A percentile compares a stretch with the other conserved stretches of the same genome.
These are phyloP conservation scores for Phania funesta DNA, from an alignment of 2,888 invertebrate genomes.

Conservation along the genomic window DNA sequence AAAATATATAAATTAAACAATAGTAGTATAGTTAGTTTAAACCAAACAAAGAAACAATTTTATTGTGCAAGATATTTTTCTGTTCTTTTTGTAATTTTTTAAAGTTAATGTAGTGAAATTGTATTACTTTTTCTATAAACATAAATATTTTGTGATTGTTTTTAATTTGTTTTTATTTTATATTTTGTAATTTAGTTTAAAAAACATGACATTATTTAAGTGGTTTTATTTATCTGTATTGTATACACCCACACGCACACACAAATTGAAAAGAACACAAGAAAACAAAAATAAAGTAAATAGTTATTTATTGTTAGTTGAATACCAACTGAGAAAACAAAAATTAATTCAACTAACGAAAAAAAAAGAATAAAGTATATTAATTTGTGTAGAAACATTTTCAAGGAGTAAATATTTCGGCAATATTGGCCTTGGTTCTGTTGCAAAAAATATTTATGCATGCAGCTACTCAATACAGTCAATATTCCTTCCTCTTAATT, in stretches of 20 bases:
- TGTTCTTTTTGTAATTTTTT: background rate
- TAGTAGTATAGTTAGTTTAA: conserved; percentile 27
- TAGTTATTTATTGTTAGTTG: conserved; percentile 61
- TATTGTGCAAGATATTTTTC: conserved; percentile 39
- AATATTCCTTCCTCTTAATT: no score
- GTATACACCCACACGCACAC: conserved; percentile 21
- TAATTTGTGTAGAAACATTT: background rate
- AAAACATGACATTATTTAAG: conserved; percentile 56
- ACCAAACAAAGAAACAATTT: conserved; percentile 15
- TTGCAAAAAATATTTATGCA: no score
- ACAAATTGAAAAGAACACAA: background rate
- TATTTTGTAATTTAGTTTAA: conserved; percentile 22
- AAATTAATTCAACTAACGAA: background rate
- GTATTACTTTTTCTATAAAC: conserved; percentile 20
- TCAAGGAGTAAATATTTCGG: no score
- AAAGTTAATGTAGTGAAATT: conserved; percentile 41
- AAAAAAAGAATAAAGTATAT: no score
- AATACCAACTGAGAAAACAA: conserved; percentile 18
- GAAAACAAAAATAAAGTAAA: conserved; percentile 24
- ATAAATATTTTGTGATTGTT: conserved; percentile 32
- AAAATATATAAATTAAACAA: conserved; percentile 15
- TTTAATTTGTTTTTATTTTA: conserved; percentile 14
- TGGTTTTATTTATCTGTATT: conserved; percentile 33
- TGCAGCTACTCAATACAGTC: no score
- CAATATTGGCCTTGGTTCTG: no score